Evolutionary conservation across 2,797 vertebrate species (phyloP).

Genomic region (Acridotheres tristis): DNA sequence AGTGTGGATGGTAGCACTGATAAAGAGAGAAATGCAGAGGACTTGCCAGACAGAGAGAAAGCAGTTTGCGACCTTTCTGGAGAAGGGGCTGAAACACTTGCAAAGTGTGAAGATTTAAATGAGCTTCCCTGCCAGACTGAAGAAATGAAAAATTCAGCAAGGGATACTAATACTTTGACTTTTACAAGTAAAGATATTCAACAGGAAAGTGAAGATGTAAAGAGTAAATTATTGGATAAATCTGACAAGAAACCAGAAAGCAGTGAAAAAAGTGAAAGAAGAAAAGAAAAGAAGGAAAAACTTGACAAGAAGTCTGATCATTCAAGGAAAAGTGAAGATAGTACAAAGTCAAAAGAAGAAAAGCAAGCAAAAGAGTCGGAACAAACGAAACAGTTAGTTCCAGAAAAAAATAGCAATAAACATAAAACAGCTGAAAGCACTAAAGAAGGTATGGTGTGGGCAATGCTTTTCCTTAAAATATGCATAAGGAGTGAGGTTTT

Average conservation of each 20-base stretch:
- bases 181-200: constrained; percentile 68
- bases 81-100: constrained; percentile 68
- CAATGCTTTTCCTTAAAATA: not conserved
- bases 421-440: constrained; percentile 83
- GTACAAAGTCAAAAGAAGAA: constrained; percentile 79
- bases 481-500: not conserved
- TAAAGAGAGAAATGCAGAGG: constrained; percentile 78
- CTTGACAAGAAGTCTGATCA: constrained; percentile 78
- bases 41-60: constrained; percentile 77
- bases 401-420: constrained; percentile 82
- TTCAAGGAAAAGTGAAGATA: constrained; percentile 75
- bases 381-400: constrained; percentile 67
- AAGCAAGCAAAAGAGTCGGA: constrained; percentile 75
- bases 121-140: constrained; percentile 71
- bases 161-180: constrained; percentile 66
- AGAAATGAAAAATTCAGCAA: constrained; percentile 76
- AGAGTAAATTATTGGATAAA: constrained; percentile 72
- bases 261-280: constrained; percentile 75
- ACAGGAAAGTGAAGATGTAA: constrained; percentile 74
- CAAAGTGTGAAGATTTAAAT: constrained; percentile 69
- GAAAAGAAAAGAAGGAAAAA: constrained; percentile 81
- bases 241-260: constrained; percentile 73
- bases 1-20: constrained; percentile 68
- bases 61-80: constrained; percentile 34
- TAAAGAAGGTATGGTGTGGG: constrained; percentile 85